Percentiles rank a stretch among this genome's conserved stretches.
phyloP scores from a whole-genome alignment of 2,113 vertebrate species.

The Psophia crepitans region DNA sequence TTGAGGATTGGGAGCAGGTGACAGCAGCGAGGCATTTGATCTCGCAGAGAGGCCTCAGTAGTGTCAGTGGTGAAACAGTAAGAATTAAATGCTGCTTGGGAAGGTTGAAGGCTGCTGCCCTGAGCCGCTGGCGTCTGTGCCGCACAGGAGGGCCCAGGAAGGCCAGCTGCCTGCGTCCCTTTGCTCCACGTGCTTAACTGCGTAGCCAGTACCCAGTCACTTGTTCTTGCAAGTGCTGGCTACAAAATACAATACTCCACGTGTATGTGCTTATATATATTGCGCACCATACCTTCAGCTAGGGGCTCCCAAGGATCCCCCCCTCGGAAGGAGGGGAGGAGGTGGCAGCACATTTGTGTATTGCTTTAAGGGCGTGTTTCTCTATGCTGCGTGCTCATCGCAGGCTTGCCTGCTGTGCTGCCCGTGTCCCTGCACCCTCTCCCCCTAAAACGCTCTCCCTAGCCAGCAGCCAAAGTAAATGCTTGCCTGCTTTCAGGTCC shows the following conservation, averaged over 20 bases:
- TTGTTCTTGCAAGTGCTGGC: not conserved
- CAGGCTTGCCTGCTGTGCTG: not conserved
- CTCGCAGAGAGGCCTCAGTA: not conserved
- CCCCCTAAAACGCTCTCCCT: not conserved
- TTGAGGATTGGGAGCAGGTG: not conserved
- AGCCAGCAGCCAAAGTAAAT: not conserved
- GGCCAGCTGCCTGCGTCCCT: no score
- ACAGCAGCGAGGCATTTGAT: not conserved
- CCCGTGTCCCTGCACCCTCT: not conserved
- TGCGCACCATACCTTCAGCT: rapidly evolving
- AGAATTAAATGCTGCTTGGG: not conserved
- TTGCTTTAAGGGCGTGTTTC: rapidly evolving
- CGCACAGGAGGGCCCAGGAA: not conserved
- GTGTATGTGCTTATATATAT: rapidly evolving
- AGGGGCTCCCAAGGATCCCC: not conserved
- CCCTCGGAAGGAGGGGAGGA: not conserved
- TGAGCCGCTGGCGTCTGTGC: not conserved
- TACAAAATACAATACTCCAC: not conserved
- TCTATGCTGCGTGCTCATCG: rapidly evolving
- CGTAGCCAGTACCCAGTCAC: not conserved
- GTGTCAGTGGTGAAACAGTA: no score
- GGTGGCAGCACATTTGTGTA: rapidly evolving
- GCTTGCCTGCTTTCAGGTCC: conserved; percentile 48
- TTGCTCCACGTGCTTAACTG: not conserved
- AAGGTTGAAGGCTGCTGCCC: not conserved